Base-by-base conservation (phyloP, 2,113 vertebrate species). In the Taxidea taxus region DNA sequence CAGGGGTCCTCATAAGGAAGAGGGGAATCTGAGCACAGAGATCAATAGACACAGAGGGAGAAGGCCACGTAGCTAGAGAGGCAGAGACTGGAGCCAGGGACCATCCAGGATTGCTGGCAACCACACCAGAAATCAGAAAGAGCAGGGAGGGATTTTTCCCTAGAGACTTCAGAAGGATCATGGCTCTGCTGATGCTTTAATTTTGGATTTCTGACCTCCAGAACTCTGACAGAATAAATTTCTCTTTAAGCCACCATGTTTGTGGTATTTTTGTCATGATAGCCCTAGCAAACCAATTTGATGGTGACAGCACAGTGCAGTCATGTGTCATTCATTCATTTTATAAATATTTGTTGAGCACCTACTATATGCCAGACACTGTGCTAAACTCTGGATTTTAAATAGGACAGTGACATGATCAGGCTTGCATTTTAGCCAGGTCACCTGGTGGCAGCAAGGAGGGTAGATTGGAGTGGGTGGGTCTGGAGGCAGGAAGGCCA, bases 41-140 rank as follows among this genome's bases (percentile, higher is more conserved):
- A 62, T 0, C 11, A 8, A 66, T 6, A 8, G 37, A 29, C 23
- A 85, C 7, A 44, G 29, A 20, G 37, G 16, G 25, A 88, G 44
- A 27, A 7, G 2, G 10, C 16, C 21, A 7, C 4, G 3, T 37
- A 18, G 34, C 27, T 2, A 47, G 2, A 3, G 75, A 23, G 60
- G 58, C 75, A 78, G 68, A 77, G 39, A 3, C 4, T 3, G 29
- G 6, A 6, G 14, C 66, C 64, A 29, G 10, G n/a, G 27, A 11
- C 3, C 4, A 31, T 31, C 74, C n/a, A 51, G 75, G 16, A 8
- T 1, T 12, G 4, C 29, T 14, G 16, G 72, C 8, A 4, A 29
- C 1, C 27, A 20, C 21, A 31, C 74, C 1, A 7, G 82, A 37
- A 64, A 47, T 31, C 18, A 47, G 49, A 23, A 54, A 37, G 74